Evolutionary conservation across 2,113 vertebrate species (phyloP), one percentile per base, ranked within the genome.

Genomic region (Butorides virescens): DNA sequence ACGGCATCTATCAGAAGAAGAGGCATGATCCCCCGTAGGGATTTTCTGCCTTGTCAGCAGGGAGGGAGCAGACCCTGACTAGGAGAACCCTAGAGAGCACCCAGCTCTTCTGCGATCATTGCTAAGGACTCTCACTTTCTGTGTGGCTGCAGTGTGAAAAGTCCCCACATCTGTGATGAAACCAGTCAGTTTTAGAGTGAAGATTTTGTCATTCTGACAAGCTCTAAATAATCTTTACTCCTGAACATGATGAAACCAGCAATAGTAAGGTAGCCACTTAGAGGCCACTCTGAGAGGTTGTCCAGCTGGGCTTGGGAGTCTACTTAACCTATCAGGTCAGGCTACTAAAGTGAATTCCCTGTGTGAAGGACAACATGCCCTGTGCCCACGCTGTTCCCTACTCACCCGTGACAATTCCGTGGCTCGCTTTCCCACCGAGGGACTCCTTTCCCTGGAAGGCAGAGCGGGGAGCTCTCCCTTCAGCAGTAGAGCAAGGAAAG

Each of bases 311-410:
- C 50, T 81, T 77, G 10, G 26, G 14, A 44, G 11, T 44, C 9
- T 22, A 18, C 2, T 7, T 86, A 47, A 80, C 26, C 15, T 53
- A 4, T 32, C 8, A 44, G 13, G 2, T 63, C 49, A 68, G 49
- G 19, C 17, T 63, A 65, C 23, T 27, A 50, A 74, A 63, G 11
- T 36, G 50, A 74, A 73, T n/a, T 71, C 13, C 9, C 13, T 1
- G 0, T 1, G 1, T 34, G 39, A 44, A 0, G 9, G 53, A 42
- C 3, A 25, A 21, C 0, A 0, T 29, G 10, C 5, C 11, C 16
- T 52, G 15, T 81, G 26, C 20, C 18, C 15, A 36, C 26, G 5
- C 50, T 23, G 4, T 58, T 67, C 15, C 7, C 19, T 21, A 5
- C 47, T 71, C 15, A 5, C 19, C 13, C 9, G 5, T 12, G 32